These are phyloP conservation scores for Maccullochella peelii DNA, from an alignment of 2,113 vertebrate species.

Conservation along the genomic window DNA sequence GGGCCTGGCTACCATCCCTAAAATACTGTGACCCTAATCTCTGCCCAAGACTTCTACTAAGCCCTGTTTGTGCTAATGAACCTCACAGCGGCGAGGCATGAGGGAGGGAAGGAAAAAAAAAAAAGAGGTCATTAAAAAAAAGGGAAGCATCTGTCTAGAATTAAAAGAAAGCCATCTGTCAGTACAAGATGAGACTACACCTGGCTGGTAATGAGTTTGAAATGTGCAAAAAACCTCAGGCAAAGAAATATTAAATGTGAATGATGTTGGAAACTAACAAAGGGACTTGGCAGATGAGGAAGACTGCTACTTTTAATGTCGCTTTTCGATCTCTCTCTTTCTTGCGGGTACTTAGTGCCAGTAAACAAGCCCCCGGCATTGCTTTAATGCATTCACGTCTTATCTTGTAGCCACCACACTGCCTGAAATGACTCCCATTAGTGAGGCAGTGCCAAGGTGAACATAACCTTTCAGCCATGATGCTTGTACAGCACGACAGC, in stretches of 20 bases:
- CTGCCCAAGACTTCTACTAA: conserved; percentile 50
- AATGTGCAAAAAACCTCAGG: conserved; percentile 44
- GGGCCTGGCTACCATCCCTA: conserved; percentile 30
- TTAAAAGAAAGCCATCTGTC: conserved; percentile 70
- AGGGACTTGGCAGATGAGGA: conserved; percentile 2
- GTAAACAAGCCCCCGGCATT: conserved; percentile 22
- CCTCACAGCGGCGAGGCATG: conserved; percentile 31
- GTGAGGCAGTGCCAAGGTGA: conserved; percentile 36
- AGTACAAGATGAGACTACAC: conserved; percentile 55
- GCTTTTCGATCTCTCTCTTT: not conserved
- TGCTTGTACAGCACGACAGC: not conserved
- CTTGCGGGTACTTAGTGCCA: not conserved
- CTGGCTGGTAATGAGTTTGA: conserved; percentile 43
- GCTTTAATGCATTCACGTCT: conserved; percentile 21
- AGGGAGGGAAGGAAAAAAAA: not conserved
- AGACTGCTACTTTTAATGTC: conserved; percentile 19
- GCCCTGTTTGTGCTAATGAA: conserved; percentile 60
- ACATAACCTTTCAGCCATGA: conserved; percentile 13
- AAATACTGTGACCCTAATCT: conserved; percentile 55
- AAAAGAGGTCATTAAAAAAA: conserved; percentile 39
- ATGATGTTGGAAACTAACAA: conserved; percentile 28
- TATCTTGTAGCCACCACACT: not conserved
- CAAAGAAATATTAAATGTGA: conserved; percentile 38
- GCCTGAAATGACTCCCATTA: conserved; percentile 41
- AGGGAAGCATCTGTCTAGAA: conserved; percentile 57